Evolutionary conservation across 2,113 vertebrate genomes (phyloP), one percentile per base, ranked within the genome.

Genomic region (Colaptes auratus): DNA sequence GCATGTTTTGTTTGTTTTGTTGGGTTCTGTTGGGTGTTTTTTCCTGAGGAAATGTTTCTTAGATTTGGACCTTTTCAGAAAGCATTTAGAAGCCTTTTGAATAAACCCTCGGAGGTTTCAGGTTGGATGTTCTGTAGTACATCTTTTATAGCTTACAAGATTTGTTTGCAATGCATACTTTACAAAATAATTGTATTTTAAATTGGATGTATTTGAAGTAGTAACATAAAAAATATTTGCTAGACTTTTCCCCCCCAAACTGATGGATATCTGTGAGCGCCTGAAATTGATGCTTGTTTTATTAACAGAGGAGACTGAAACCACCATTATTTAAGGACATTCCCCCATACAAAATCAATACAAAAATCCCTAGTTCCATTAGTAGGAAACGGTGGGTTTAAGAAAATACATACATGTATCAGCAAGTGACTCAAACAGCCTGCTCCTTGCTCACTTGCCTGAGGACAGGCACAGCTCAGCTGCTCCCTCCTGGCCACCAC

Each of bases 351-450:
- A 44, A 78, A 67, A 75, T 69, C 61, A 71, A 35, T 30, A 23
- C 13, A 42, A 77, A 88, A 81, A 48, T 15, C 46, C 35, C 14
- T n/a, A 25, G 10, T 64, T 44, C 25, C 50, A 31, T 61, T 58
- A 69, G 65, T 8, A 90, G 52, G 60, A 50, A 69, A 3, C 17
- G 10, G 8, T 16, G 16, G 13, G 19, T 86, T 90, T 78, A 72
- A 65, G 71, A 72, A 42, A 6, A n/a, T 5, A 4, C 0, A 0
- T 12, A 28, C 31, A 15, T 7, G 4, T 7, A 16, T 31, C 59
- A 70, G 64, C 31, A 52, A 59, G 36, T 3, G 46, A 39, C 8
- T 61, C 2, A 61, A 28, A 42, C 48, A 42, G 20, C 10, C 44
- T 33, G 31, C 18, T 39, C 39, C 60, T 13, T 3, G 25, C 23